These are phyloP conservation scores for Enteromius viviparus DNA, from an alignment of 2,797 vertebrate genomes.

Conservation along the genomic window DNA sequence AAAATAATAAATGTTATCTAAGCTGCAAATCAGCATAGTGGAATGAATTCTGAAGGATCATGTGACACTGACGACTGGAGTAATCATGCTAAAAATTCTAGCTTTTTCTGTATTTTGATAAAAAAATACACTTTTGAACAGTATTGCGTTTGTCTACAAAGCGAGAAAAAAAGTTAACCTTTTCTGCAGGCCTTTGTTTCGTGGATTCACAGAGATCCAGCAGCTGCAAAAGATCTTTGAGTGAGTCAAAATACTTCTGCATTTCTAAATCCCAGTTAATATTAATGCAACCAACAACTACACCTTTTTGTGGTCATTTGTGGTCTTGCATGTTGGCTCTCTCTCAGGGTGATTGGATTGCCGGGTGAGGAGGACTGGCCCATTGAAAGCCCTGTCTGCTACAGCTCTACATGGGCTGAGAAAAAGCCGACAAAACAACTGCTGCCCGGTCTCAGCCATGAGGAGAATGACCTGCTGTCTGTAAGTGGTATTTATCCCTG, in stretches of 20 bases:
- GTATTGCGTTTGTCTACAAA: too few relatives aligned
- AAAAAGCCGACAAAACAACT: slow-evolving; percentile 56
- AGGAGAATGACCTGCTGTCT: slow-evolving; percentile 73
- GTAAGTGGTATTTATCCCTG: slow-evolving; percentile 63
- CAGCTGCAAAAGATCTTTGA: slow-evolving; percentile 82
- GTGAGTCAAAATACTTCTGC: slow-evolving; percentile 66
- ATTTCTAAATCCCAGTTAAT: neutral
- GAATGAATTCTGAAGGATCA: neutral
- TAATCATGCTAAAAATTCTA: neutral
- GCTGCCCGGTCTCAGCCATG: slow-evolving; percentile 65
- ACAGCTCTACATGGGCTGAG: slow-evolving; percentile 66
- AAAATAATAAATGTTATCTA: neutral
- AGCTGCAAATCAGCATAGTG: neutral
- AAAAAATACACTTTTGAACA: neutral
- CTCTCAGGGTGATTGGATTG: slow-evolving; percentile 72
- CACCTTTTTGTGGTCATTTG: neutral
- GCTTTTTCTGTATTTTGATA: neutral
- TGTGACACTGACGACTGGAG: neutral
- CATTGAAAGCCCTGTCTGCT: slow-evolving; percentile 68
- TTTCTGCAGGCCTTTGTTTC: slow-evolving; percentile 74
- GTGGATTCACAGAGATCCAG: slow-evolving; percentile 72
- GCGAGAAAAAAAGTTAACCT: neutral
- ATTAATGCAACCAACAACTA: neutral
- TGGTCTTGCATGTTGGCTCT: neutral
- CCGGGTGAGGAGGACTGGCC: slow-evolving; percentile 79